Base-by-base conservation (phyloP, 1,140 invertebrate species). In the Leptoteleia sp. region DNA sequence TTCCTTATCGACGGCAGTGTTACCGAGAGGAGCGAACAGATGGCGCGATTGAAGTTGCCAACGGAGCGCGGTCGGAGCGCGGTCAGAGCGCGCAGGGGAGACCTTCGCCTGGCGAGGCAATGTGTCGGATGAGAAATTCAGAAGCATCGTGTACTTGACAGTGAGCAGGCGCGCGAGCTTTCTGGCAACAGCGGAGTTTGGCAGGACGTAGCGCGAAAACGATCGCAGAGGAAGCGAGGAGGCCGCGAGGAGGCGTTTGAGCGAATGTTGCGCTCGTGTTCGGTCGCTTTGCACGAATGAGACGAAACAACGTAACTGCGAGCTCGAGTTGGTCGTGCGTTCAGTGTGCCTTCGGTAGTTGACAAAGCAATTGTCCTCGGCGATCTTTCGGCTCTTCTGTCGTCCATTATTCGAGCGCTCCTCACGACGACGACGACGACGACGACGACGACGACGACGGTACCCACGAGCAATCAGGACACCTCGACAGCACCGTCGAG, bases 281-380 rank as follows among this genome's bases (percentile, higher is more conserved):
- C 47, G 45, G 16, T 68, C 19, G 31, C 13, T 48, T 37, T 40
- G 57, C 65, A 57, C 65, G 65, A 50, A 70, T 70, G 65, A 70
- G 35, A 59, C 65, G 40, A 59, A 70, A 40, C 42, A 17, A 70
- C 65, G 12, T 22, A 40, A 22, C 43, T 47, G 37, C 29, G 54
- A 40, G 54, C 35, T 70, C 54, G 52, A 59, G 65, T 59, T 59
- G 52, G 1, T 40, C 65, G 65, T 70, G 35, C 65, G 27, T 19
- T 50, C 52, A 48, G 65, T 59, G 65, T 70, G 65, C 65, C 65
- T 70, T 70, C 35, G 65, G 52, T 59, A 59, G 65, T 70, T 70
- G 65, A 70, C 65, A 48, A 50, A 59, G 42, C 52, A 40, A 5
- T 38, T 13, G 40, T 45, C 48, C 62, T 52, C 50, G 64, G 57